phyloP scores from a whole-genome alignment of 2,888 invertebrate genomes.

The Oscheius sp. region DNA sequence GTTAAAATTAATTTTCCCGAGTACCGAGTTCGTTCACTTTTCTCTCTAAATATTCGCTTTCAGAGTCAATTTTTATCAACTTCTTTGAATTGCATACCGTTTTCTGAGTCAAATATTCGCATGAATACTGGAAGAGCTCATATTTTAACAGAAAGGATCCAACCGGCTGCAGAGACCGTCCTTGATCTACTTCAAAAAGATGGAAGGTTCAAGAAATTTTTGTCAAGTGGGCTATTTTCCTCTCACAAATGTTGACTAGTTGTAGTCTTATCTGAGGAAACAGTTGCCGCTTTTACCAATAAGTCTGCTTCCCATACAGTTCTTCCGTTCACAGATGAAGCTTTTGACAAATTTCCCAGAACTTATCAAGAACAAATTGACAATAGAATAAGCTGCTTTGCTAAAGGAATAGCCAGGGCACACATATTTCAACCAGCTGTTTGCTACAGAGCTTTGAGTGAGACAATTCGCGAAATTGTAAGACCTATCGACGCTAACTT shows the following conservation, averaged over 20 bases:
- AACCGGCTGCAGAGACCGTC: conserved; percentile 5
- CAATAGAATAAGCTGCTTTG: neutral
- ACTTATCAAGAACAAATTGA: conserved; percentile 1
- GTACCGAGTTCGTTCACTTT: neutral
- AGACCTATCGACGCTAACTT: conserved; percentile 11
- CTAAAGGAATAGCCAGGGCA: conserved; percentile 3
- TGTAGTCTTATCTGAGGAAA: neutral
- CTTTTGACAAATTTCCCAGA: conserved; percentile 1
- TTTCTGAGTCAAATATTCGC: neutral
- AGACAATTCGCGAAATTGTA: neutral
- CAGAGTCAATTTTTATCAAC: neutral
- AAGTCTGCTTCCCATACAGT: conserved; percentile 10
- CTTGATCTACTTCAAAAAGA: conserved; percentile 5
- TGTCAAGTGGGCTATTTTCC: neutral
- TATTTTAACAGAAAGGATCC: neutral
- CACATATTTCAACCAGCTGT: conserved; percentile 12
- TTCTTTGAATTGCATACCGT: conserved; percentile 10
- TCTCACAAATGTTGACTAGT: neutral
- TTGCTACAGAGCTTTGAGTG: neutral
- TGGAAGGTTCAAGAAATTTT: conserved; percentile 18
- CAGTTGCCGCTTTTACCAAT: neutral
- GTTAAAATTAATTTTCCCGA: neutral
- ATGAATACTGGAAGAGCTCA: conserved; percentile 1
- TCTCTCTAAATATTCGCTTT: neutral
- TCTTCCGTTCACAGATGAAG: conserved; percentile 23